These are phyloP conservation scores for Onychorhynchus coronatus DNA, from an alignment of 2,113 vertebrate species.

Conservation along the genomic window DNA sequence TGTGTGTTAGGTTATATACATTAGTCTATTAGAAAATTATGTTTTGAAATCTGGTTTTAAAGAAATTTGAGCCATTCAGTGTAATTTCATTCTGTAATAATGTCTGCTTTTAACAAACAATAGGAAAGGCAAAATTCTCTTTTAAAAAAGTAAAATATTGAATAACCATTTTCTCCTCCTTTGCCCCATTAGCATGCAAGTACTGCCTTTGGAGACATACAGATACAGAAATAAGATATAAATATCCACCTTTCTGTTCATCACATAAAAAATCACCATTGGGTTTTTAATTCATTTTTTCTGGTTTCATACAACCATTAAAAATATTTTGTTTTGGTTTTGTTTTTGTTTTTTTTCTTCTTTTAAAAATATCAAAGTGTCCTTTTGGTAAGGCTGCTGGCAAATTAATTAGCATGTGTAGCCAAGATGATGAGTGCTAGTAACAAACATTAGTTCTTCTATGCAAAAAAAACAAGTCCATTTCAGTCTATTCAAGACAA, in stretches of 20 bases:
- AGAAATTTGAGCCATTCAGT: not conserved
- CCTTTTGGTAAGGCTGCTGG: not conserved
- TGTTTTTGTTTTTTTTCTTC: accelerated
- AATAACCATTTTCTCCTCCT: not conserved
- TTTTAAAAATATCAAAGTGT: not conserved
- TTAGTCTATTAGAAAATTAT: not conserved
- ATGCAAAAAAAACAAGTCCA: not conserved
- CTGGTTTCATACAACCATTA: not conserved
- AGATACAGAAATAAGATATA: not conserved
- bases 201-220: not conserved
- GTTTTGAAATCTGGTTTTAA: not conserved
- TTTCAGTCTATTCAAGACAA: constrained; percentile 5
- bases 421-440: not conserved
- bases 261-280: not conserved
- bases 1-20: not conserved
- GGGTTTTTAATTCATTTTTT: not conserved
- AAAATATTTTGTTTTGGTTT: not conserved
- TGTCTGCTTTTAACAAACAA: not conserved
- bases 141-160: not conserved
- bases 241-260: not conserved
- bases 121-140: not conserved
- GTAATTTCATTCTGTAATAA: not conserved
- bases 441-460: not conserved
- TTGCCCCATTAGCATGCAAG: not conserved
- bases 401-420: not conserved